Percentiles rank a stretch among this genome's conserved stretches.
These are phyloP conservation scores for Cosmia pyralina DNA, from an alignment of 2,888 invertebrate genomes.

Conservation along the genomic window DNA sequence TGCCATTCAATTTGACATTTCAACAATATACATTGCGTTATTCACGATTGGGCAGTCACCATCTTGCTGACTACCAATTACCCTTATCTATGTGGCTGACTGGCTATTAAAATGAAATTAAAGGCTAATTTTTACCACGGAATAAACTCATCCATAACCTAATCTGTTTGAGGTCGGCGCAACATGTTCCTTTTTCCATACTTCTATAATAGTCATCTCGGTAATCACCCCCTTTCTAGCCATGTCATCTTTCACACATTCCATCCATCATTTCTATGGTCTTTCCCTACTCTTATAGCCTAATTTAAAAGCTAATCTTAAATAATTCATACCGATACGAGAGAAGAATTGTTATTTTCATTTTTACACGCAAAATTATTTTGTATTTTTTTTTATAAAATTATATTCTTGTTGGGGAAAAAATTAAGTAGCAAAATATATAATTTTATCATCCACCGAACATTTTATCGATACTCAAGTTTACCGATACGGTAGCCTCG, in stretches of 20 bases:
- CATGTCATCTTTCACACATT: too few relatives aligned
- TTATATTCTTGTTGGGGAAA: background rate
- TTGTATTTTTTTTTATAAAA: background rate
- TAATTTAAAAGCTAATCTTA: background rate
- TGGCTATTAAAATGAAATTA: background rate
- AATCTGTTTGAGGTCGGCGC: too few relatives aligned
- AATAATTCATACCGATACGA: background rate
- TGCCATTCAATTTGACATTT: background rate
- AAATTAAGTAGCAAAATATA: too few relatives aligned
- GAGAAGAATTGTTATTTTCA: background rate
- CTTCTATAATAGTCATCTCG: too few relatives aligned
- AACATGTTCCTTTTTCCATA: too few relatives aligned
- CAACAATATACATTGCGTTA: background rate
- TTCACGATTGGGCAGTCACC: background rate
- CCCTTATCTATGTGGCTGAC: background rate
- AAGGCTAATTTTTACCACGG: background rate
- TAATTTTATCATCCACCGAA: too few relatives aligned
- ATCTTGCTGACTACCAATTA: background rate
- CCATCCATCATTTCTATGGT: too few relatives aligned
- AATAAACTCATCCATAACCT: background rate
- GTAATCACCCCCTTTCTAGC: too few relatives aligned
- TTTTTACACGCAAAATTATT: background rate
- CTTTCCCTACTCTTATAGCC: too few relatives aligned
- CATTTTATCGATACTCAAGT: constrained; percentile 23
- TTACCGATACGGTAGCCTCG: constrained; percentile 19